Evolutionary conservation across 1,140 invertebrate species (phyloP).

Genomic region (Chironomus tepperi): DNA sequence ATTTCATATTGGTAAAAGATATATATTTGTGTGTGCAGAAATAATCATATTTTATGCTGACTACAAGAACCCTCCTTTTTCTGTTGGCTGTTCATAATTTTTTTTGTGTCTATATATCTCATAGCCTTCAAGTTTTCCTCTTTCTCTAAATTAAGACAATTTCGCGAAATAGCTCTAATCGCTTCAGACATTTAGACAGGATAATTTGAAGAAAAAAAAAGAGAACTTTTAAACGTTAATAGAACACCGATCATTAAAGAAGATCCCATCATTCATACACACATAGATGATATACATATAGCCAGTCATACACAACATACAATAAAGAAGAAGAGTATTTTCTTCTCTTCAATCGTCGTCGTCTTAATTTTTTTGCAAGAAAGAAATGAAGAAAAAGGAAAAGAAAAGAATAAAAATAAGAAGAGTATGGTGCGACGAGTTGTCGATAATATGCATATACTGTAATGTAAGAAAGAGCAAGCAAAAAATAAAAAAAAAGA

Average conservation of each 20-base stretch:
- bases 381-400: neutral
- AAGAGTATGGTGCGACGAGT: neutral
- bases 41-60: no score
- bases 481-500: no score
- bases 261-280: neutral
- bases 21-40: no score
- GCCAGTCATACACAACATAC: neutral
- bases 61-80: neutral
- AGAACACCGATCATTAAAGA: neutral
- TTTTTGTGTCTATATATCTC: neutral
- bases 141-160: slow-evolving; percentile 3
- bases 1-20: no score
- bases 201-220: neutral
- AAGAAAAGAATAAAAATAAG: neutral
- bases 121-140: neutral
- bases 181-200: neutral
- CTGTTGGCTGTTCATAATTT: neutral
- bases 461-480: slow-evolving; percentile 4
- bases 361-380: neutral
- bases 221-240: neutral
- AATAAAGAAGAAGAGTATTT: neutral
- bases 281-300: neutral
- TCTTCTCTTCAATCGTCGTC: neutral
- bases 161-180: neutral
- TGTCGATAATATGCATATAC: slow-evolving; percentile 12